These are phyloP conservation scores for Galeopsomyia nigrocyanea DNA, from an alignment of 2,888 invertebrate genomes.

Conservation along the genomic window DNA sequence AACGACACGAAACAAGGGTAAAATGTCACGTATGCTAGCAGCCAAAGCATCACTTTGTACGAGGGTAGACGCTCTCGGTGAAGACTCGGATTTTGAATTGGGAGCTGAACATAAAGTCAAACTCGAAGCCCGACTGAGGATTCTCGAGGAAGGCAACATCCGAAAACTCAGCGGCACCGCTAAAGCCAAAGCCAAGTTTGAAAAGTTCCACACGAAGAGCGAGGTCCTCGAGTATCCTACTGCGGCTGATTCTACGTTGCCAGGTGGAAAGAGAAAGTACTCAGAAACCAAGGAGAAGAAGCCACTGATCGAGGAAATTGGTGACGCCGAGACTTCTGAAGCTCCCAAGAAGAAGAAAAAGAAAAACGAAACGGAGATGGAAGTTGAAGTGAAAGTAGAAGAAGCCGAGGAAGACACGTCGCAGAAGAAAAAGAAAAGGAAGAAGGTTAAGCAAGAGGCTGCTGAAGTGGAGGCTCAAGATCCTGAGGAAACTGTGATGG, in stretches of 20 bases:
- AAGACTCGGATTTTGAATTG: conserved; percentile 85
- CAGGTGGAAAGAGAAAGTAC: conserved; percentile 74
- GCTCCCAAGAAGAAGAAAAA: conserved; percentile 50
- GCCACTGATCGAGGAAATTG: conserved; percentile 65
- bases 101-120: conserved; percentile 93
- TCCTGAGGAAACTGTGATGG: conserved; percentile 41
- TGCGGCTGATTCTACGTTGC: conserved; percentile 86
- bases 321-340: conserved; percentile 53
- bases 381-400: conserved; percentile 52
- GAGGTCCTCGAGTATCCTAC: conserved; percentile 85
- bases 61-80: conserved; percentile 96
- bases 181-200: conserved; percentile 90
- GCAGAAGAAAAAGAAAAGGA: conserved; percentile 65
- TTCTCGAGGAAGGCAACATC: conserved; percentile 89
- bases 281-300: conserved; percentile 69
- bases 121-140: conserved; percentile 82
- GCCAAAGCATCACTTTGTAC: conserved; percentile 95
- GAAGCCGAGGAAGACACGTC: conserved; percentile 61
- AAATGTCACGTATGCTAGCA: conserved; percentile 95
- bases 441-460: conserved; percentile 65
- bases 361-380: conserved; percentile 52
- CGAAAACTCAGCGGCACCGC: conserved; percentile 89
- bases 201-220: conserved; percentile 88
- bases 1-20: conserved; percentile 92
- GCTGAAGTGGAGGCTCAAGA: conserved; percentile 56